Base-by-base conservation (phyloP, 1,140 invertebrate species). In the Pogonomyrmex barbatus region DNA sequence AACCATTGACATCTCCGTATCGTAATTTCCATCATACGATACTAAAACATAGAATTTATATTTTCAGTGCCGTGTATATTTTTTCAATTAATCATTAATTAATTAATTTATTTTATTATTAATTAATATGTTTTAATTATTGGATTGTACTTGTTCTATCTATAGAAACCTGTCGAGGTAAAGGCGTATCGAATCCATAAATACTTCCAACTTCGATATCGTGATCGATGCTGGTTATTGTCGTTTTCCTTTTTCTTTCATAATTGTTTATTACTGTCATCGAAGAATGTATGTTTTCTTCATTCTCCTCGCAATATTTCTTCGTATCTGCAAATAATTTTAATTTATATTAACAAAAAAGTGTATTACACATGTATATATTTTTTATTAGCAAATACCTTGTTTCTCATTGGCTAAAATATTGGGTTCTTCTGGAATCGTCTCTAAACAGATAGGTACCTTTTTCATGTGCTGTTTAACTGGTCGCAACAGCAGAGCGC, bases 391-490 rank as follows among this genome's bases (percentile, higher is more conserved):
- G 4, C 12, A 33, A 39, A 36, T 83, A 83, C 79, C 79, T 62
- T 45, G 24, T 60, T 83, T 67, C 14, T 54, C 33, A 17, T 58
- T 75, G 2, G 6, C 33, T 1, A 45, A 39, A 60, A 36, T 17
- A 0, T 24, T 70, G 9, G 45, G 42, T 47, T n/a, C 50, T 60
- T 83, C 42, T 5, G n/a, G 0, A 12, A 73, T 2, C 30, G 68
- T 50, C 2, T 83, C 79, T 47, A 60, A 60, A 17, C 54, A 83
- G 4, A 83, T 2, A 0, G 79, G 79, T 1, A 3, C 10, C 1
- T 14, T 47, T 65, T 79, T 90, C 52, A 73, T 75, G 4, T 97
- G 96, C 96, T 96, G 96, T 90, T 96, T 95, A 0, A 97, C 95
- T 0, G 96, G 96, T 78, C 96, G 96, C 93, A 97, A 95, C 4